phyloP scores from a whole-genome alignment of 2,888 invertebrate species.

The Himalopsyche japonica region DNA sequence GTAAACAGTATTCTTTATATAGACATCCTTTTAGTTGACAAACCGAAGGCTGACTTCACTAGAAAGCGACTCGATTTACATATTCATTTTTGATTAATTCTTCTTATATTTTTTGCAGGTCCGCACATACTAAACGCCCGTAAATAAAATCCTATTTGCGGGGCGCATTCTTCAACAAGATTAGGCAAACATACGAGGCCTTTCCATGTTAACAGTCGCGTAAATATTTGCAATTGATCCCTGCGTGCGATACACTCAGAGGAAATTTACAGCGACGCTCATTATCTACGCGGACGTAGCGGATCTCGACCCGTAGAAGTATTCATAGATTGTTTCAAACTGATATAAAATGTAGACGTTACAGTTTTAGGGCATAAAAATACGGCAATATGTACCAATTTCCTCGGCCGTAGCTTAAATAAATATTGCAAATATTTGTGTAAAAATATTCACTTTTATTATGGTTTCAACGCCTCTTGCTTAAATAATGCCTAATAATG shows the following conservation, averaged over 20 bases:
- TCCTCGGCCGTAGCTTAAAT: too few relatives aligned
- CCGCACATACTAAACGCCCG: constrained; percentile 18
- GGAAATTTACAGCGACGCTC: too few relatives aligned
- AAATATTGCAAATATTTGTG: too few relatives aligned
- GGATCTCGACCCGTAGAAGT: too few relatives aligned
- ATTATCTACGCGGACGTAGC: too few relatives aligned
- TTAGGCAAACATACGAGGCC: constrained; percentile 25
- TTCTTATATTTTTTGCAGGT: neutral
- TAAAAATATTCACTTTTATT: too few relatives aligned
- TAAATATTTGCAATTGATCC: constrained; percentile 27
- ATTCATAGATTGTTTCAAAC: too few relatives aligned
- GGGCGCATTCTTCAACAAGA: constrained; percentile 27
- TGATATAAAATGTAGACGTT: too few relatives aligned
- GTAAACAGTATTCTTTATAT: neutral
- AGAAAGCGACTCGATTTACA: neutral
- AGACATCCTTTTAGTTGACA: neutral
- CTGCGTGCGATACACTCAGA: neutral
- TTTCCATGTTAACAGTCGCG: constrained; percentile 21
- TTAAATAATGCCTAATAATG: too few relatives aligned
- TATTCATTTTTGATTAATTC: neutral
- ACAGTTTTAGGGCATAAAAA: too few relatives aligned
- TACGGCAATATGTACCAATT: too few relatives aligned
- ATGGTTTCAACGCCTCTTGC: too few relatives aligned
- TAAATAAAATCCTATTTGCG: constrained; percentile 34
- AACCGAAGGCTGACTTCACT: neutral